Evolutionary conservation across 2,113 vertebrate species (phyloP), one percentile per base, ranked within the genome.

Genomic region (Gnathonemus echidnorhynchus): DNA sequence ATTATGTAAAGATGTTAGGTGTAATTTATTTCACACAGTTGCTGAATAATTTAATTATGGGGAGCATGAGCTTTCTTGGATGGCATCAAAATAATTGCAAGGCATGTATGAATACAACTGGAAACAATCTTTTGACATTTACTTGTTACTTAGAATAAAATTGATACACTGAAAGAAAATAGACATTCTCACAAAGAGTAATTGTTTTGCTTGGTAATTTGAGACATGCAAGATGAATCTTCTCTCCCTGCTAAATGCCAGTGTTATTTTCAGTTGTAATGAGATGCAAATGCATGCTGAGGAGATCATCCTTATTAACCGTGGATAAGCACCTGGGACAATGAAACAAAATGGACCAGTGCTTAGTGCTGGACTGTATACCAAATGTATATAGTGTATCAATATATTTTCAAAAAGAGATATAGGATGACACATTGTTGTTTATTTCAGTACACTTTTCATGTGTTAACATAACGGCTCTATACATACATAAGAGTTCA

Each of bases 171-270:
- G 92, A 90, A 93, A 91, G 87, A 88, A 91, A 95, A 92, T 91
- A 86, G 91, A 93, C 86, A n/a, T 90, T 92, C 86, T 91, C 92
- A 94, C 93, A 90, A 94, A 94, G 94, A 93, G 90, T 93, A 93
- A 93, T 91, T 45, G 31, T 83, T 50, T 91, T 45, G 89, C 90
- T 93, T 89, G 91, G 92, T 94, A 90, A 93, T 92, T 92, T 88
- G 91, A 80, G 52, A 19, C 53, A 11, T 56, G 86, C 70, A 66
- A 92, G 90, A 93, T 77, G 92, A 91, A 77, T 77, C 70, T 39
- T 77, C 70, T 7, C 70, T 77, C 70, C 13, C 70, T 77, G 15
- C 13, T 19, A 77, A 77, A 77, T 74, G 66, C 27, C 92, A 92
- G 80, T 92, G 88, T 90, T 88, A 90, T 92, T 90, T 90, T 92